Conservation (phyloP, 2,113 vertebrate genomes). For the Egretta garzetta region DNA sequence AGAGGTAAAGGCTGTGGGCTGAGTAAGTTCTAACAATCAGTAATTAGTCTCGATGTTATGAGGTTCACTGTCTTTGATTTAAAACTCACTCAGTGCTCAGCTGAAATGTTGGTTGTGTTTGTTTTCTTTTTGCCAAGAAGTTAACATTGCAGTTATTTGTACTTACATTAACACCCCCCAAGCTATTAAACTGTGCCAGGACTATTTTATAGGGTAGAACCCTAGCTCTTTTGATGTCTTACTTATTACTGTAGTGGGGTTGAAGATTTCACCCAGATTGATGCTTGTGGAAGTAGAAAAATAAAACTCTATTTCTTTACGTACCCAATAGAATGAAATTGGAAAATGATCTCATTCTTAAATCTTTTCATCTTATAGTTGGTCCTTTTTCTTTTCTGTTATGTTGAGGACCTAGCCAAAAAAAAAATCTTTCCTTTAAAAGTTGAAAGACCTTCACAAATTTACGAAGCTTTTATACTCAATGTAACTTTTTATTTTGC, state of each 20-base stretch:
- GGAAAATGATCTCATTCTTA: background rate
- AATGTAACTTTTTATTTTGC: background rate
- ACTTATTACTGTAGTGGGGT: background rate
- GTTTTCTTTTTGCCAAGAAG: background rate
- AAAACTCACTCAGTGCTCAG: background rate
- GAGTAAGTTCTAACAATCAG: background rate
- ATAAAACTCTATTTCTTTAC: background rate
- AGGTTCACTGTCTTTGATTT: background rate
- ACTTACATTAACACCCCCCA: background rate
- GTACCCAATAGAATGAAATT: background rate
- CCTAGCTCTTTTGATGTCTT: background rate
- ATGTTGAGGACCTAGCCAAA: background rate
- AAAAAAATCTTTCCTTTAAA: background rate
- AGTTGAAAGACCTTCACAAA: background rate
- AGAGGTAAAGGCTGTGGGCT: background rate
- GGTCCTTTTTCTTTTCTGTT: background rate
- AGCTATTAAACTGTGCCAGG: background rate
- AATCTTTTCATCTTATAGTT: background rate
- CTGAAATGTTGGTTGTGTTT: background rate
- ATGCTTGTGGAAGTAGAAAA: background rate
- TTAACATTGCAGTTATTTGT: background rate
- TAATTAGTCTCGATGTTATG: background rate
- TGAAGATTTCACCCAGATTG: background rate
- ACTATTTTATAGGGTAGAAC: background rate
- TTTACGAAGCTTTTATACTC: background rate